A percentile compares a stretch with the other conserved stretches of the same genome.
Evolutionary conservation across 2,113 vertebrate species (phyloP).

Genomic region (Morone saxatilis): DNA sequence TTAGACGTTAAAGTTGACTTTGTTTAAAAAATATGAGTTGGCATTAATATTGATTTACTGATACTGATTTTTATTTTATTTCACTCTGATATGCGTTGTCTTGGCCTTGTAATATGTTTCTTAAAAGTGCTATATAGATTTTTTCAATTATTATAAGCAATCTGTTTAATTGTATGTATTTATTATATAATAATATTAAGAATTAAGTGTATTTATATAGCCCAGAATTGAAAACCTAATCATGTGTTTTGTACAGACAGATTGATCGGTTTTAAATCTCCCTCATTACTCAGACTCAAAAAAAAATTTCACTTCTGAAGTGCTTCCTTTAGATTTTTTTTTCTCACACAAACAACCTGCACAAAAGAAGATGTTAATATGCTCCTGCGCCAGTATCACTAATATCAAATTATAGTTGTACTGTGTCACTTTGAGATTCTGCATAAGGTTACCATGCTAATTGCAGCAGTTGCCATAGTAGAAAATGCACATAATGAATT

Average conservation of each 20-base stretch:
- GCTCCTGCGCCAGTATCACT: not conserved
- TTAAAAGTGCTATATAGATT: not conserved
- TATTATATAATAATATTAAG: too few relatives aligned
- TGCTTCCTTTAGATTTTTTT: not conserved
- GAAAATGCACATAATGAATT: not conserved
- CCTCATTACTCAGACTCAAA: too few relatives aligned
- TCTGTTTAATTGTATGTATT: not conserved
- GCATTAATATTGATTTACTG: too few relatives aligned
- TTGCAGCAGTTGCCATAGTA: not conserved
- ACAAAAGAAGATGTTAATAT: not conserved
- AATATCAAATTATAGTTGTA: not conserved
- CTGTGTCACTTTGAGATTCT: not conserved
- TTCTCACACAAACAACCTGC: too few relatives aligned
- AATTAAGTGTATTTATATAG: too few relatives aligned
- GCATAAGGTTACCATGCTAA: not conserved
- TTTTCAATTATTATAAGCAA: not conserved
- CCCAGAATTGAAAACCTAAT: not conserved
- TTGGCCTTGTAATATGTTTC: too few relatives aligned
- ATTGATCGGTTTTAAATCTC: too few relatives aligned
- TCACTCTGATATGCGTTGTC: too few relatives aligned
- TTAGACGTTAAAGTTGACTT: too few relatives aligned
- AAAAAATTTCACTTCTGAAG: not conserved
- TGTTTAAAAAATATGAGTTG: too few relatives aligned
- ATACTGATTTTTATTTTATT: too few relatives aligned
- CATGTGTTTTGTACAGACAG: not conserved